Conservation (phyloP, 1,140 invertebrate species). For the Sesamia nonagrioides region DNA sequence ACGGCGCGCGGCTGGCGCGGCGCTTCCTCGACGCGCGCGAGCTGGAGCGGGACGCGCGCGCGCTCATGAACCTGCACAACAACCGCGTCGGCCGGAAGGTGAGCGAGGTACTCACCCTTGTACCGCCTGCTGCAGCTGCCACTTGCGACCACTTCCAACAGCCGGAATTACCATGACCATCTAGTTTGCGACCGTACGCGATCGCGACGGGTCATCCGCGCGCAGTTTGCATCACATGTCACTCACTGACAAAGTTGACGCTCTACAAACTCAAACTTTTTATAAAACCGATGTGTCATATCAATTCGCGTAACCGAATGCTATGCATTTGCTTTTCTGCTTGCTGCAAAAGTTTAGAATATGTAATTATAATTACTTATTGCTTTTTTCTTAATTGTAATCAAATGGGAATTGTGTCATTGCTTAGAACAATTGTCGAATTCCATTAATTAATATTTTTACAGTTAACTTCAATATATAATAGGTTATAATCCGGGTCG, state of each 20-base stretch:
- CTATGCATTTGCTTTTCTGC: neutral
- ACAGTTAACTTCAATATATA: no score
- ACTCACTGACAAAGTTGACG: no score
- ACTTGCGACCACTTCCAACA: neutral
- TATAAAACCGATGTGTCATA: neutral
- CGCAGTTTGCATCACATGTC: no score
- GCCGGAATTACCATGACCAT: neutral
- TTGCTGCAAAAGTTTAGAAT: neutral
- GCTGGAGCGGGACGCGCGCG: slow-evolving; percentile 94
- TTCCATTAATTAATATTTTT: no score
- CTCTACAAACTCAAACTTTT: no score
- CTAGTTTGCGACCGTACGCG: neutral
- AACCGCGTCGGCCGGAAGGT: slow-evolving; percentile 98
- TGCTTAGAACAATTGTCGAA: no score
- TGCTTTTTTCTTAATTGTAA: no score
- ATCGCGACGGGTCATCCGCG: no score
- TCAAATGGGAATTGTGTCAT: no score
- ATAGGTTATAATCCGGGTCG: no score
- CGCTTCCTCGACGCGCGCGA: slow-evolving; percentile 95
- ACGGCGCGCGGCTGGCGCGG: slow-evolving; percentile 92
- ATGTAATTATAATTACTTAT: neutral
- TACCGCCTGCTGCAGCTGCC: neutral
- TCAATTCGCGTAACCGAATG: neutral
- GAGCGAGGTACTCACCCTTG: slow-evolving; percentile 69
- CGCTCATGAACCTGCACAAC: slow-evolving; percentile 99